These are phyloP conservation scores for Pterostichus madidus DNA, from an alignment of 2,888 invertebrate genomes.

Conservation along the genomic window DNA sequence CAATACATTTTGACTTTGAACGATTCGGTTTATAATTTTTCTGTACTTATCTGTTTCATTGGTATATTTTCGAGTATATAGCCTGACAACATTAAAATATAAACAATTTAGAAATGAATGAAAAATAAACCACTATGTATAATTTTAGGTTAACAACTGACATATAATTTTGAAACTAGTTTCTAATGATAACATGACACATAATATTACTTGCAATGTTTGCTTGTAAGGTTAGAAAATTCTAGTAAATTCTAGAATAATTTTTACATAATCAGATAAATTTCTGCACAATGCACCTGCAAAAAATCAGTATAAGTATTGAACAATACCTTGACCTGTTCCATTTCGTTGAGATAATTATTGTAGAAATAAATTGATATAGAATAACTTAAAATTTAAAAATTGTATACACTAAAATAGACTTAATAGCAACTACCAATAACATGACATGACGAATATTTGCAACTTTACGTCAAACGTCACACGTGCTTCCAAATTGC, in stretches of 20 bases:
- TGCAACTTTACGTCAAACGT: slow-evolving; percentile 44
- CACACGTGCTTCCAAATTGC: slow-evolving; percentile 44
- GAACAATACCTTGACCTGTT: slow-evolving; percentile 37
- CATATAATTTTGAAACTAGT: slow-evolving; percentile 8
- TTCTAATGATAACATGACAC: slow-evolving; percentile 15
- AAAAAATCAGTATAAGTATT: slow-evolving; percentile 17
- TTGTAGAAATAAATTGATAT: neutral
- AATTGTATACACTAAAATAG: slow-evolving; percentile 47
- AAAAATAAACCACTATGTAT: neutral
- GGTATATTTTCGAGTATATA: slow-evolving; percentile 10
- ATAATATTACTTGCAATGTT: slow-evolving; percentile 19
- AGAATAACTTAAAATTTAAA: slow-evolving; percentile 44
- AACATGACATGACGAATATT: slow-evolving; percentile 56
- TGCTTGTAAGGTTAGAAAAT: slow-evolving; percentile 39
- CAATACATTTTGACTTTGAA: slow-evolving; percentile 79
- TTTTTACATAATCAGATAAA: neutral
- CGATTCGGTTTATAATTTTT: slow-evolving; percentile 1
- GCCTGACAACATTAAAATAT: slow-evolving; percentile 18
- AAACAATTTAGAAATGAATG: slow-evolving; percentile 8
- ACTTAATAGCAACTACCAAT: slow-evolving; percentile 20
- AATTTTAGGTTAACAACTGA: slow-evolving; percentile 42
- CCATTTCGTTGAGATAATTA: slow-evolving; percentile 26
- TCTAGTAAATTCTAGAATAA: slow-evolving; percentile 40
- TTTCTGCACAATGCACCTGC: neutral
- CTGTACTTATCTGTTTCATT: neutral